A percentile compares a stretch with the other conserved stretches of the same genome.
Conservation (phyloP, 1,140 invertebrate genomes). For the Rhopalosiphum maidis region DNA sequence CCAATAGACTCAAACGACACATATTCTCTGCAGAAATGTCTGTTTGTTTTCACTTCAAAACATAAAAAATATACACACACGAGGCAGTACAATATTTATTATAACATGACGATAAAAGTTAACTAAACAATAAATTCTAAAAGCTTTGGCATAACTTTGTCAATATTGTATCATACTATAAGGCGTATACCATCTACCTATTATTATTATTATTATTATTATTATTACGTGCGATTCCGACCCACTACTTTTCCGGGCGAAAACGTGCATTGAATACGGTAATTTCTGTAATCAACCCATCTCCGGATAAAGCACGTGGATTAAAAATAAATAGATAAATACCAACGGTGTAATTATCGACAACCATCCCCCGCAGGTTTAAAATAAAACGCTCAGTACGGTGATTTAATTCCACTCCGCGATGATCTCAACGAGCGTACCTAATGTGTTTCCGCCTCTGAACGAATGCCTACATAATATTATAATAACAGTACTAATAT, state of each 20-base stretch:
- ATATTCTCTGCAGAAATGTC: neutral
- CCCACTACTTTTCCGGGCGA: neutral
- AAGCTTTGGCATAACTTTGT: conserved; percentile 5
- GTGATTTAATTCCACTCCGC: neutral
- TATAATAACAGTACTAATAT: neutral
- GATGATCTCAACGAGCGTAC: neutral
- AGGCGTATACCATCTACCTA: neutral
- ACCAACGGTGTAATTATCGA: neutral
- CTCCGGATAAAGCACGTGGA: neutral
- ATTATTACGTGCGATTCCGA: neutral
- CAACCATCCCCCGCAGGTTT: neutral
- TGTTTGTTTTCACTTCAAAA: neutral
- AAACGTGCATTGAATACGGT: neutral
- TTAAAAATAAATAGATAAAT: neutral
- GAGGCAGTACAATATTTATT: neutral
- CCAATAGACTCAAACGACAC: neutral
- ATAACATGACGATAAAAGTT: neutral
- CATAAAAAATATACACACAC: neutral
- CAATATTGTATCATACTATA: neutral
- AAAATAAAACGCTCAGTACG: neutral
- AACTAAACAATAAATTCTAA: neutral
- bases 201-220: neutral
- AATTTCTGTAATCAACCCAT: neutral
- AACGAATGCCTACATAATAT: neutral
- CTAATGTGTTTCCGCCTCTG: neutral